Base-by-base conservation (phyloP, 2,797 vertebrate genomes). In the Hephaestus fuliginosus region DNA sequence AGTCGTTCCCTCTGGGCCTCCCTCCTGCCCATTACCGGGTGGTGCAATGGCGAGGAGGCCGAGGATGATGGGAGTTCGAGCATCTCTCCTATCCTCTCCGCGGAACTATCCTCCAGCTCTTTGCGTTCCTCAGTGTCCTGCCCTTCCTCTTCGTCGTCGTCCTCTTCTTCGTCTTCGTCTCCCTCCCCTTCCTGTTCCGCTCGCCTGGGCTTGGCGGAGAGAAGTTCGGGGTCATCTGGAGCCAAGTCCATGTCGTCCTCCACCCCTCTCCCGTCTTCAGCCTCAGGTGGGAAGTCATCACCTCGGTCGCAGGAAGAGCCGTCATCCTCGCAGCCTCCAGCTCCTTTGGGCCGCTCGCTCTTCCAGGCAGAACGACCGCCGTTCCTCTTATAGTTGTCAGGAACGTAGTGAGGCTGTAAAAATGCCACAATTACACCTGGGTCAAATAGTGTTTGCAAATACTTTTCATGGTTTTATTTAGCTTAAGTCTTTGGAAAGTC, bases 381-480 rank as follows among this genome's bases (percentile, higher is more conserved):
- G 0, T 99, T 99, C 82, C 98, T 96, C 95, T 99, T 99, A 94
- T 99, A 99, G 94, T 97, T 99, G 95, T 99, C 98, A 5, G 98
- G 98, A 76, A 99, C 97, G 7, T 99, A 98, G 93, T 99, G 98
- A 94, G 98, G 98, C 98, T 99, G 81, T 4, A 91, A 91, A 18
- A 70, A 82, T 43, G 2, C 36, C 18, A 83, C 48, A 76, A 74
- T 36, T 0, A 70, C 15, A 75, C 3, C 22, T 0, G 0, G 1
- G 0, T 74, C 68, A 82, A 61, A 60, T 3, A n/a, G 3, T 4
- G 14, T 70, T 68, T 36, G 14, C 10, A 56, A 51, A 52, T 25
- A 57, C 3, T 39, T 22, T 7, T 56, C 7, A 14, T 22, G 10
- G 3, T 44, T 64, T 62, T 7, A 71, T 60, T 17, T 20, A 68